These are phyloP conservation scores for Tenthredo scrophulariae DNA, from an alignment of 2,888 invertebrate species.

Conservation along the genomic window DNA sequence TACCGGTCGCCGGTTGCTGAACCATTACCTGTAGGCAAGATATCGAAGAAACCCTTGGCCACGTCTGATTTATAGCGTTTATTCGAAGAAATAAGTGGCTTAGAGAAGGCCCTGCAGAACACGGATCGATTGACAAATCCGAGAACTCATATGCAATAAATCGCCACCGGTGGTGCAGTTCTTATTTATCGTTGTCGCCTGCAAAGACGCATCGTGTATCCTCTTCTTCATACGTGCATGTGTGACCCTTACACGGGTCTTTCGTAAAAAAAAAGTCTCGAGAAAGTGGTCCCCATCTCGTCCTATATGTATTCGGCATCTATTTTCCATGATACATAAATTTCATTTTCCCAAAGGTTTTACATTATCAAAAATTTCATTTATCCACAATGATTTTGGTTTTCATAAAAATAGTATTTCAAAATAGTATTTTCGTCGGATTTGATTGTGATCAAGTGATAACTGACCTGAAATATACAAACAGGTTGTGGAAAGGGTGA, in stretches of 20 bases:
- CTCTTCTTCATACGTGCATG: not conserved
- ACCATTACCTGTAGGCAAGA: slow-evolving; percentile 56
- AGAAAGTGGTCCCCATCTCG: not conserved
- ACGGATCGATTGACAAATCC: slow-evolving; percentile 74
- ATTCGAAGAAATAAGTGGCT: slow-evolving; percentile 65
- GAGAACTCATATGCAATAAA: slow-evolving; percentile 77
- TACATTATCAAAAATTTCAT: too few species aligned
- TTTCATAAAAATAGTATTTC: not conserved
- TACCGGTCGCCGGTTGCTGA: not conserved
- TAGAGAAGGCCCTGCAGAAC: slow-evolving; percentile 38
- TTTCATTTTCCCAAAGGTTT: not conserved
- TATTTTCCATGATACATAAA: not conserved
- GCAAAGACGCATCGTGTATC: slow-evolving; percentile 32
- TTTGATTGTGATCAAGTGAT: not conserved
- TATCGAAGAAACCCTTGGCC: slow-evolving; percentile 49
- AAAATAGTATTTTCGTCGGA: not conserved
- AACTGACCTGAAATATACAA: not conserved
- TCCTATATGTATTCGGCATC: not conserved
- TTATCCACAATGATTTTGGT: not conserved
- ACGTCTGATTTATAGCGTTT: slow-evolving; percentile 65
- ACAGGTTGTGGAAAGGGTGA: not conserved
- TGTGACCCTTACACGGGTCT: not conserved
- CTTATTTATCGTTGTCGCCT: slow-evolving; percentile 47
- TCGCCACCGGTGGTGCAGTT: slow-evolving; percentile 58
- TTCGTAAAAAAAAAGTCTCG: not conserved